A percentile compares a stretch with the other conserved stretches of the same genome.
Evolutionary conservation across 2,888 invertebrate species (phyloP).

Genomic region (Linnaemya tessellans): DNA sequence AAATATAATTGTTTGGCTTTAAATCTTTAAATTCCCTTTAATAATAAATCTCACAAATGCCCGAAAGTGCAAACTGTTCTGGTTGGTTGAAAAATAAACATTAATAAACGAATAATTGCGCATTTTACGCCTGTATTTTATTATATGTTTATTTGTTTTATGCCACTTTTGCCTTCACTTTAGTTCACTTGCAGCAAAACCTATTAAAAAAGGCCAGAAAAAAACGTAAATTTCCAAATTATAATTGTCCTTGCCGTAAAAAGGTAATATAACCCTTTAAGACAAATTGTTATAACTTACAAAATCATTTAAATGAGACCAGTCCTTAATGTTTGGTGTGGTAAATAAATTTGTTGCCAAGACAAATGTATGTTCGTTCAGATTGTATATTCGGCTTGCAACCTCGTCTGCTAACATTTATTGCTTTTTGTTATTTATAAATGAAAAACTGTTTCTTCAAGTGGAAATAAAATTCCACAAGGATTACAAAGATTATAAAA

Average conservation of each 20-base stretch:
- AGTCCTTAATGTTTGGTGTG: conserved; percentile 25
- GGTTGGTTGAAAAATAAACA: no score
- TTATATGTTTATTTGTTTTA: not conserved
- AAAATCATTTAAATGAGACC: not conserved
- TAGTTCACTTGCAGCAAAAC: not conserved
- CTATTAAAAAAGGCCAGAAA: not conserved
- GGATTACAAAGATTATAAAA: conserved; percentile 53
- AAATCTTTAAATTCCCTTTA: no score
- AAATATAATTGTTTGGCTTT: no score
- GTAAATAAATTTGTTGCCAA: conserved; percentile 37
- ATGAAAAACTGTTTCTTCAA: conserved; percentile 54
- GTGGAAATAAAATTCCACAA: conserved; percentile 60
- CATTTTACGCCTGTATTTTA: not conserved
- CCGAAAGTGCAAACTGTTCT: no score
- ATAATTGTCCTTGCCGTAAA: conserved; percentile 13
- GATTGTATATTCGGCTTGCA: not conserved
- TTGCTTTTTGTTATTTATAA: conserved; percentile 15
- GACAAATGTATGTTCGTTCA: conserved; percentile 21
- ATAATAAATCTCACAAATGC: no score
- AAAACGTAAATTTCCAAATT: conserved; percentile 14
- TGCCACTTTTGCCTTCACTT: not conserved
- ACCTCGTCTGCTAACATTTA: not conserved
- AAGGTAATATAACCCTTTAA: conserved; percentile 45
- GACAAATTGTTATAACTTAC: not conserved
- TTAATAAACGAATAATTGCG: no score